Evolutionary conservation across 37 sponge, comb jelly and placozoan genomes (phyloP), one percentile per base, ranked within the genome.

Genomic region (Geodia barretti): DNA sequence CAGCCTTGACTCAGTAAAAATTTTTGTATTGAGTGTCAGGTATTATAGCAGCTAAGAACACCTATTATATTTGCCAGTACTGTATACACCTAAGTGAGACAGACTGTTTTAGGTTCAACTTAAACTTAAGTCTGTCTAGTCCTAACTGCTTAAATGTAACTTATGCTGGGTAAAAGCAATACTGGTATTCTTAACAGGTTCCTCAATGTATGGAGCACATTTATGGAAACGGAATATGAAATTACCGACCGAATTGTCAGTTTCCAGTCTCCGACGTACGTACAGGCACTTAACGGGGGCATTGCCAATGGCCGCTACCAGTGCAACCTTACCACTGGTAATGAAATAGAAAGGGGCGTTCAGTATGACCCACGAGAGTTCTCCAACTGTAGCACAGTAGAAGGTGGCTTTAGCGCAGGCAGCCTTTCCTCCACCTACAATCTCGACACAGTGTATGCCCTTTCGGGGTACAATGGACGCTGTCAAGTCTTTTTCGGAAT

Each of bases 351-450:
- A 26, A 31, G 60, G 21, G 79, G 36, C 11, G 39, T 36, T 32
- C 14, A 33, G 29, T 92, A 92, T 71, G 64, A 66, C 61, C 42
- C 81, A 4, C 61, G 11, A 25, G 89, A 92, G 59, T 88, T 92
- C 71, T 32, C 33, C 23, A 76, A 58, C 84, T 84, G 85, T 64
- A 82, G 70, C 35, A n/a, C 63, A 24, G 70, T 76, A 14, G 76
- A 85, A 77, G 93, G 93, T 43, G 93, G 93, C 3, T 92, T 92
- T 74, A 82, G 65, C 31, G 74, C 78, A 29, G 78, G 83, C 38
- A 43, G 68, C 24, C 64, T 92, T 20, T 76, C 93, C 2, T 77
- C 63, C 35, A 92, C 86, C 17, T 80, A 77, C 74, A 84, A 84
- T 78, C 58, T 65, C 9, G 36, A 81, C 41, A 26, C 29, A 11